Percentiles rank a stretch among this genome's conserved stretches.
phyloP scores from a whole-genome alignment of 2,888 invertebrate genomes.

The Phaedon cochleariae region DNA sequence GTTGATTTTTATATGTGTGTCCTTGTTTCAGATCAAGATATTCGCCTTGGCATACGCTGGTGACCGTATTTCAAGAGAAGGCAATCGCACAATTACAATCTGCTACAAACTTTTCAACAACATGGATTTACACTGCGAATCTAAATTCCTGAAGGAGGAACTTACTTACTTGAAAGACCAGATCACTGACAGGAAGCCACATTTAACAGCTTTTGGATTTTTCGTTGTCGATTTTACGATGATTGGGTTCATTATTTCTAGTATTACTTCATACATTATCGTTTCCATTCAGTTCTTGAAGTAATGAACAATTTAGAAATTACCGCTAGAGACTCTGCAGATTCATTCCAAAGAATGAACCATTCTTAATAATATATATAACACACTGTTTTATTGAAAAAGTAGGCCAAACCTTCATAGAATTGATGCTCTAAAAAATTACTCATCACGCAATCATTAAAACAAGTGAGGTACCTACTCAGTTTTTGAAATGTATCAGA shows the following conservation, averaged over 20 bases:
- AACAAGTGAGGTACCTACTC: too few species aligned
- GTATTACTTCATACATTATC: conserved; percentile 31
- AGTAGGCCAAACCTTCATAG: too few species aligned
- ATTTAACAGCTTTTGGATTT: conserved; percentile 23
- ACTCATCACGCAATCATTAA: too few species aligned
- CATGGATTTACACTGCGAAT: conserved; percentile 7
- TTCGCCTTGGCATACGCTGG: conserved; percentile 13
- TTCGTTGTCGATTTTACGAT: conserved; percentile 28
- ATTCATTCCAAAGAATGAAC: too few species aligned
- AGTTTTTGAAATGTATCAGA: too few species aligned
- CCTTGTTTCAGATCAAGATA: conserved; percentile 17
- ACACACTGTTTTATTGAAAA: too few species aligned
- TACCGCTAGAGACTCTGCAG: too few species aligned
- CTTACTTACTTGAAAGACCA: conserved; percentile 20
- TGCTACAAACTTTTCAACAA: conserved; percentile 18
- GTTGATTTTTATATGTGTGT: background rate
- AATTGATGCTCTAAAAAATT: too few species aligned
- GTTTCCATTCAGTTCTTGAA: conserved; percentile 25
- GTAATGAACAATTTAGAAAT: too few species aligned
- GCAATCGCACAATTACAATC: background rate
- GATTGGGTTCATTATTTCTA: conserved; percentile 27
- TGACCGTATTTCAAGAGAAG: conserved; percentile 7
- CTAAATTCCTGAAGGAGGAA: conserved; percentile 1
- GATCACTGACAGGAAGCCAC: conserved; percentile 17
- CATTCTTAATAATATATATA: too few species aligned